Evolutionary conservation across 1,140 invertebrate species (phyloP).

Genomic region (Coptotermes formosanus): DNA sequence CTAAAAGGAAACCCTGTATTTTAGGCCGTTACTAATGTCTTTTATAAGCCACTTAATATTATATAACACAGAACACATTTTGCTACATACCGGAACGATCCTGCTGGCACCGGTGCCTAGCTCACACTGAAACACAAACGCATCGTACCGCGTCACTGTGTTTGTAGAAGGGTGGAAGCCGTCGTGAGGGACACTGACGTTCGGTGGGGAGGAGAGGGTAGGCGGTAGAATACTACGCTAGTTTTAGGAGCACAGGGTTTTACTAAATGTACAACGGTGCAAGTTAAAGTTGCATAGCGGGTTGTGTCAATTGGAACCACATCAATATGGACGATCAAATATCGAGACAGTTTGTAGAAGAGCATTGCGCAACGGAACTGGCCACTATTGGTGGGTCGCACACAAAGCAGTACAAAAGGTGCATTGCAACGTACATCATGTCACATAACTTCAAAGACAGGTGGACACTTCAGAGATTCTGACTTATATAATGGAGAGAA

Average conservation of each 20-base stretch:
- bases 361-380: no score
- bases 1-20: background rate
- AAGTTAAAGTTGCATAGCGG: background rate
- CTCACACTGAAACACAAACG: constrained; percentile 3
- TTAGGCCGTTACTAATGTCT: background rate
- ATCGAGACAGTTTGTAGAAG: no score
- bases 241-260: background rate
- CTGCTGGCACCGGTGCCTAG: background rate
- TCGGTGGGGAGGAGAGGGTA: background rate
- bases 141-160: background rate
- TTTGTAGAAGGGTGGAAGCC: background rate
- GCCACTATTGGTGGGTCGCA: no score
- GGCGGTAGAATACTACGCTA: background rate
- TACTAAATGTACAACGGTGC: background rate
- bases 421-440: no score
- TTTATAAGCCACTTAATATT: background rate
- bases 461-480: no score
- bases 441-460: no score
- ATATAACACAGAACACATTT: background rate
- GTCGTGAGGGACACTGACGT: background rate
- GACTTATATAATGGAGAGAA: no score
- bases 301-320: no score
- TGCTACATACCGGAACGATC: background rate
- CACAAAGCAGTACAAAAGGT: no score
- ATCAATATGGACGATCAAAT: no score